A percentile compares a stretch with the other conserved stretches of the same genome.
Conservation (phyloP, 1,140 invertebrate species). For the Ceratoteleas bidentatus region DNA sequence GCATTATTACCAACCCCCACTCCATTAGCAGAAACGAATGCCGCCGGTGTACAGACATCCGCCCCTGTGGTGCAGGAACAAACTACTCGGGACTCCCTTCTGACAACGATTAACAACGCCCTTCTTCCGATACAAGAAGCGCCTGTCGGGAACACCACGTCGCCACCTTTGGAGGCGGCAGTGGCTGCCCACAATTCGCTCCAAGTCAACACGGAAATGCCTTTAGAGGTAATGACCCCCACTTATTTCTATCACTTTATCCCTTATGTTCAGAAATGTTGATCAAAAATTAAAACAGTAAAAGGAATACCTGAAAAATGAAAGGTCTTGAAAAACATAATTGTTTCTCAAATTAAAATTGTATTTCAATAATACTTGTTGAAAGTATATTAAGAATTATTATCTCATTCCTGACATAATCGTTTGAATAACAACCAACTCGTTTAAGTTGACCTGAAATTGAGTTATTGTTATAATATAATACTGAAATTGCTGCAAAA, state of each 20-base stretch:
- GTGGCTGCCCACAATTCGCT: conserved; percentile 69
- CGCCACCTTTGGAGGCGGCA: conserved; percentile 58
- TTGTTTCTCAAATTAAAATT: too few relatives aligned
- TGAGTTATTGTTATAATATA: too few relatives aligned
- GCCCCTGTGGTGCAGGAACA: conserved; percentile 72
- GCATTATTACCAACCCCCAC: conserved; percentile 78
- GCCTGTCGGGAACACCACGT: conserved; percentile 78
- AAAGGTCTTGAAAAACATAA: too few relatives aligned
- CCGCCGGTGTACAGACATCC: conserved; percentile 58
- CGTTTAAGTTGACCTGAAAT: too few relatives aligned
- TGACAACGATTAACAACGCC: conserved; percentile 76
- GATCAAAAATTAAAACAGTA: too few relatives aligned
- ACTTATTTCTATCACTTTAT: too few relatives aligned
- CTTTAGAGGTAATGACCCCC: conserved; percentile 59
- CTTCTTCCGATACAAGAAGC: conserved; percentile 82
- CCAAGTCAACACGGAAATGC: conserved; percentile 72
- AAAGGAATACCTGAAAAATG: too few relatives aligned
- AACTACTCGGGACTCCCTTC: conserved; percentile 81
- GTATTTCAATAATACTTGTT: too few relatives aligned
- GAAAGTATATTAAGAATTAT: too few relatives aligned
- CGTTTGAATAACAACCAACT: too few relatives aligned
- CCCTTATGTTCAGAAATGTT: too few relatives aligned
- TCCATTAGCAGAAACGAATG: conserved; percentile 62
- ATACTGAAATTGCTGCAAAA: conserved; percentile 3
- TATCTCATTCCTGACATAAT: too few relatives aligned